Evolutionary conservation across 2,797 vertebrate genomes (phyloP).

Genomic region (Karalla daura): DNA sequence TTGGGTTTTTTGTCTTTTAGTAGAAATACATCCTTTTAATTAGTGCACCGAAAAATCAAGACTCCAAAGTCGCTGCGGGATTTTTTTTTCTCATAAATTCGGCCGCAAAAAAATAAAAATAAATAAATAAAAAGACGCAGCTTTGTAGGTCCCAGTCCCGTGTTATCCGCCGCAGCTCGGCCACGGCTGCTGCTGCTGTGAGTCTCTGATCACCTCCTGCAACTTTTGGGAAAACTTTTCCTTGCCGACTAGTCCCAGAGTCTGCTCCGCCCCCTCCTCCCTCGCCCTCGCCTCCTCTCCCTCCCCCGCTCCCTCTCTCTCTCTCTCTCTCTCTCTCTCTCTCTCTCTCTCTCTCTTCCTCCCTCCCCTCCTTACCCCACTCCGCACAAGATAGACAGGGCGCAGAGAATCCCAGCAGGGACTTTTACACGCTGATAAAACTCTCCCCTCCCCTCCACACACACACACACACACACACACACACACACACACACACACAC

Average conservation of each 20-base stretch:
- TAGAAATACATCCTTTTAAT: conserved; percentile 88
- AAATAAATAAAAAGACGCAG: too few relatives aligned
- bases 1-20: conserved; percentile 77
- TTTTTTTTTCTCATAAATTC: conserved; percentile 75
- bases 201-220: conserved; percentile 75
- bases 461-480: neutral
- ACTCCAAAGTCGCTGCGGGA: conserved; percentile 68
- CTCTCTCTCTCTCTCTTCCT: conserved; percentile 3
- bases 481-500: neutral
- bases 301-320: conserved; percentile 24
- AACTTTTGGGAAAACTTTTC: conserved; percentile 85
- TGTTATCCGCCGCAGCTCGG: conserved; percentile 81
- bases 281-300: conserved; percentile 28
- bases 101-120: conserved; percentile 58
- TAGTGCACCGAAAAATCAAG: conserved; percentile 72
- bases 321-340: conserved; percentile 13
- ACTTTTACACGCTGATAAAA: neutral
- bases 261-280: conserved; percentile 78
- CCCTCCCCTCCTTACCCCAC: conserved; percentile 38
- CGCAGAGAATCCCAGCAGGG: conserved; percentile 16
- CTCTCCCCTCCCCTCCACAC: neutral
- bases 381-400: conserved; percentile 41
- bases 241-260: conserved; percentile 63
- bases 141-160: conserved; percentile 73
- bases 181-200: conserved; percentile 80